phyloP scores from a whole-genome alignment of 2,113 vertebrate species.

The Labrus mixtus region DNA sequence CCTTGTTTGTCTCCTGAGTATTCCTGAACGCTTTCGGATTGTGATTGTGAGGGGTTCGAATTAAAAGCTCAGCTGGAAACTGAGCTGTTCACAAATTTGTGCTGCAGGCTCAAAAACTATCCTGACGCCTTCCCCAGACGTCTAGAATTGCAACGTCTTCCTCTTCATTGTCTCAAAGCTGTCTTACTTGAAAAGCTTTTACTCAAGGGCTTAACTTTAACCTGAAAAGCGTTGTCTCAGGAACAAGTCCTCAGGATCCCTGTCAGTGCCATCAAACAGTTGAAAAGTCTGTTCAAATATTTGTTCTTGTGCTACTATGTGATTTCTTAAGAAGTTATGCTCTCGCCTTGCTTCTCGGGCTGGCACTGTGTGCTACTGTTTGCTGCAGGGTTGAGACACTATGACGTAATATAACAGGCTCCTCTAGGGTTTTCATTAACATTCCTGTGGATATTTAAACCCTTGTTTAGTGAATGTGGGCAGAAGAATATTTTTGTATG shows the following conservation, averaged over 20 bases:
- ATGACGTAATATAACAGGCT: neutral
- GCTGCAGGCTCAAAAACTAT: neutral
- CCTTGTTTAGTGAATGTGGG: slow-evolving; percentile 87
- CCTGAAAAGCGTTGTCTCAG: slow-evolving; percentile 1
- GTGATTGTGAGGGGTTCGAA: neutral
- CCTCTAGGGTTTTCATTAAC: slow-evolving; percentile 19
- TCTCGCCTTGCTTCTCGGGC: slow-evolving; percentile 22
- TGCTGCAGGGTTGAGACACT: neutral
- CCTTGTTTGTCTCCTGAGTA: neutral
- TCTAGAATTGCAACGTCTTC: neutral
- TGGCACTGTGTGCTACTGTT: slow-evolving; percentile 56
- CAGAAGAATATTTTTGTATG: slow-evolving; percentile 52
- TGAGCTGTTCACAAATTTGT: neutral
- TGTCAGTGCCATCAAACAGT: neutral
- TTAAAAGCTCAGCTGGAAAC: neutral
- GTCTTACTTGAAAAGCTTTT: slow-evolving; percentile 10
- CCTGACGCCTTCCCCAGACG: neutral
- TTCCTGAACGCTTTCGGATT: neutral
- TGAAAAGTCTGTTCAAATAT: neutral
- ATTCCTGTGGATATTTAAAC: slow-evolving; percentile 85
- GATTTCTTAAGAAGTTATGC: neutral
- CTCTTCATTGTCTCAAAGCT: neutral
- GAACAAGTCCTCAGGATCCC: neutral
- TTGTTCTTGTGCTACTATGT: neutral
- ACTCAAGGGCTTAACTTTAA: neutral